Evolutionary conservation across 2,888 invertebrate species (phyloP).

Genomic region (Deroplatys truncata): DNA sequence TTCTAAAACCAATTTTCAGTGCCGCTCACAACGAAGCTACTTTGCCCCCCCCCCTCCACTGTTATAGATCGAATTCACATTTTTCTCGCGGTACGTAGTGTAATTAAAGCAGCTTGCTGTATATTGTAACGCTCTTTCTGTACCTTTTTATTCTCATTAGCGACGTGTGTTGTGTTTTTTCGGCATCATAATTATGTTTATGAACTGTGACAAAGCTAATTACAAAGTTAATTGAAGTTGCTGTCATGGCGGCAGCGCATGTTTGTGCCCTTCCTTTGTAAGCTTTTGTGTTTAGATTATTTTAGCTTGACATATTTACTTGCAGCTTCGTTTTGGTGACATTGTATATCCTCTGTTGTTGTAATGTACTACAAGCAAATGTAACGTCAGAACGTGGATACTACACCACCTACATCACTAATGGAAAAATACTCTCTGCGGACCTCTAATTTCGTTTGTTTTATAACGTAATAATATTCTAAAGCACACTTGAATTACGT

Average conservation of each 20-base stretch:
- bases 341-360: not conserved
- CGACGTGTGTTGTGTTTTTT: not conserved
- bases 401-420: not conserved
- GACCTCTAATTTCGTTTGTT: not conserved
- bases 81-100: not conserved
- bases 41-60: not conserved
- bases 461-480: not conserved
- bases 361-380: not conserved
- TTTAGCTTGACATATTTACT: not conserved
- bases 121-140: not conserved
- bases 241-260: not conserved
- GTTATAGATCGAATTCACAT: not conserved
- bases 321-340: not conserved
- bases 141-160: not conserved
- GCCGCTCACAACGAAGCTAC: not conserved
- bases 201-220: not conserved
- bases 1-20: not conserved
- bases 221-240: not conserved
- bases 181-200: not conserved
- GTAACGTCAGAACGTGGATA: not conserved
- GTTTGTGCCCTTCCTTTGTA: not conserved
- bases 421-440: not conserved
- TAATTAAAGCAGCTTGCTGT: not conserved
- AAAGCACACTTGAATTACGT: too few species aligned
- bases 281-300: not conserved